These are phyloP conservation scores for Horisme vitalbata DNA, from an alignment of 2,888 invertebrate genomes.

Conservation along the genomic window DNA sequence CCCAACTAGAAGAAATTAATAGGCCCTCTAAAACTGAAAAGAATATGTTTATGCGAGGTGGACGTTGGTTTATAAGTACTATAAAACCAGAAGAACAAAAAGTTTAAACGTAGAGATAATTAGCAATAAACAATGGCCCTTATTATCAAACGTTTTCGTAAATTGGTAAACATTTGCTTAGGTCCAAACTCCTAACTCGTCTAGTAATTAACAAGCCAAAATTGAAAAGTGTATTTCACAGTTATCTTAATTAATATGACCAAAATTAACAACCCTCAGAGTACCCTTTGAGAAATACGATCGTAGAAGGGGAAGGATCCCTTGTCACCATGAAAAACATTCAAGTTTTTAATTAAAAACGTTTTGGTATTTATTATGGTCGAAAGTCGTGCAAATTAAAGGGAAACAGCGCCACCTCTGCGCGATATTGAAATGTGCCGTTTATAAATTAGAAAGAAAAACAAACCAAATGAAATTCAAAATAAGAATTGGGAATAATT, in stretches of 20 bases:
- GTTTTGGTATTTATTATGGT: slow-evolving; percentile 48
- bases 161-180: too few relatives aligned
- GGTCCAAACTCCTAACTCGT: slow-evolving; percentile 10
- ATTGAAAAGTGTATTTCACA: slow-evolving; percentile 20
- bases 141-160: too few relatives aligned
- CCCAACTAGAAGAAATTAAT: too few relatives aligned
- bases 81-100: too few relatives aligned
- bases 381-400: slow-evolving; percentile 45
- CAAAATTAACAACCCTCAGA: slow-evolving; percentile 29
- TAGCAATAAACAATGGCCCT: too few relatives aligned
- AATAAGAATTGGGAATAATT: too few relatives aligned
- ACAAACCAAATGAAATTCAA: too few relatives aligned
- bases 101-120: too few relatives aligned
- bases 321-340: slow-evolving; percentile 40
- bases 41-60: too few relatives aligned
- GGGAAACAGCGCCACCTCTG: slow-evolving; percentile 35
- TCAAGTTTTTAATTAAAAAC: slow-evolving; percentile 50
- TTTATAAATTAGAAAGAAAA: slow-evolving; percentile 55
- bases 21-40: too few relatives aligned
- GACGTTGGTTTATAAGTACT: too few relatives aligned
- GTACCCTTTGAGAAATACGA: slow-evolving; percentile 34
- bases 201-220: slow-evolving; percentile 12
- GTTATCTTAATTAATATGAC: slow-evolving; percentile 34
- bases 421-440: slow-evolving; percentile 47
- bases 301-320: slow-evolving; percentile 31